A percentile compares a stretch with the other conserved stretches of the same genome.
Evolutionary conservation across 2,888 invertebrate genomes (phyloP).

Genomic region (Chloromyia formosa): DNA sequence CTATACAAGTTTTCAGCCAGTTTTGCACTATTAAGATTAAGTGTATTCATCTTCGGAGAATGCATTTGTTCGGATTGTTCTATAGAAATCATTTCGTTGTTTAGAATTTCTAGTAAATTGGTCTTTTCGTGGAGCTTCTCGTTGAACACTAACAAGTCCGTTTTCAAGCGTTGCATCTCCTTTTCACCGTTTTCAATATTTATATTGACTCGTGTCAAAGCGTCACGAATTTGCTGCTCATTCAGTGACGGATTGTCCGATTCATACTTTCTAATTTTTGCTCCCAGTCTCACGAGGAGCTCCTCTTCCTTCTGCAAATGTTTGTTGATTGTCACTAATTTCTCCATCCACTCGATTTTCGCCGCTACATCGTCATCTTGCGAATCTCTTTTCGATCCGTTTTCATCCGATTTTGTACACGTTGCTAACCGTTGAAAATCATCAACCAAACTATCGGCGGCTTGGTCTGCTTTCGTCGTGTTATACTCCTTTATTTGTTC

Average conservation of each 20-base stretch:
- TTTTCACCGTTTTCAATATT: conserved; percentile 66
- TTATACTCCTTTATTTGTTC: conserved; percentile 67
- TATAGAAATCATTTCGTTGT: conserved; percentile 62
- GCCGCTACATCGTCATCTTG: conserved; percentile 65
- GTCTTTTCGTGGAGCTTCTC: conserved; percentile 67
- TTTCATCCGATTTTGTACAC: neutral
- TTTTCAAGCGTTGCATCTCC: conserved; percentile 68
- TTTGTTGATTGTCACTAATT: conserved; percentile 77
- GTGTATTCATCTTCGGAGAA: neutral
- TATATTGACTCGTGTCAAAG: conserved; percentile 67
- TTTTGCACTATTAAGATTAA: conserved; percentile 35
- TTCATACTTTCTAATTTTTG: conserved; percentile 71
- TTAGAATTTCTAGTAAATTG: conserved; percentile 67
- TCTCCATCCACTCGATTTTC: conserved; percentile 78
- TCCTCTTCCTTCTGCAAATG: conserved; percentile 79
- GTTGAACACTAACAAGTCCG: conserved; percentile 66
- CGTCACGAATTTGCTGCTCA: conserved; percentile 65
- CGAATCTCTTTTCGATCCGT: neutral
- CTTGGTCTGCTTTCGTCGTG: conserved; percentile 59
- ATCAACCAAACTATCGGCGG: neutral
- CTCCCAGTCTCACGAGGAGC: conserved; percentile 72
- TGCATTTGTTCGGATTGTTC: neutral
- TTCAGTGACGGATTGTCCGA: conserved; percentile 62
- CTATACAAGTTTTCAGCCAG: conserved; percentile 48
- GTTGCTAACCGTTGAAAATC: neutral